Base-by-base conservation (phyloP, 1,140 invertebrate genomes). In the Drosophila watanabei region DNA sequence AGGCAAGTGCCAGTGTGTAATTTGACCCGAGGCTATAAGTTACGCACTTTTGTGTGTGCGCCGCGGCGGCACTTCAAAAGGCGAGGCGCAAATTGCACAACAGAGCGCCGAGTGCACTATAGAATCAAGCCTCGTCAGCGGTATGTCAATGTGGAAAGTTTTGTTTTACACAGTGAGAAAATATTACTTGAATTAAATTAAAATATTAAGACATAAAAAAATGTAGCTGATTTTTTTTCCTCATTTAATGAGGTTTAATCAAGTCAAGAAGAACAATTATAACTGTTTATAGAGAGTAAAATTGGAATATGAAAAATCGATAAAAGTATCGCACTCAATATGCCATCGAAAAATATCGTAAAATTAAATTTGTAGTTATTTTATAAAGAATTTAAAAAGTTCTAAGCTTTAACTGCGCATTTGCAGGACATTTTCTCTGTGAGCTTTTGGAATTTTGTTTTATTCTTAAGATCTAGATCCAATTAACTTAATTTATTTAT, bases 1-100 rank as follows among this genome's bases (percentile, higher is more conserved):
- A 78, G 64, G 69, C 86, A 90, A 88, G 71, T 75, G 71, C 46
- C 64, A 65, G 70, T 78, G 77, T 86, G 89, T 89, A 92, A 92
- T 92, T 81, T 92, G 89, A 92, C 89, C 89, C 89, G 84, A 75
- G 89, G 89, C 89, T 92, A 92, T 92, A 92, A 89, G 89, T 92
- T 92, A 89, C 89, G 81, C 81, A 85, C 71, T 90, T 89, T 81
- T 69, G 83, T 82, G 54, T 56, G 54, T 56, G 14, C 33, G 48
- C 16, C 30, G 69, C 52, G 66, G 69, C 52, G 66, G 54, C 76
- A 82, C 84, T 83, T 87, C 76, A 79, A 90, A 79, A 86, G 20
- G 35, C 54, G 35, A 82, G 85, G 86, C 86, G 63, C 82, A 91
- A 90, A 91, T 90, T 90, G 86, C 86, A 86, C 76, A 82, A 82